Evolutionary conservation across 1,140 invertebrate species (phyloP), one percentile per base, ranked within the genome.

Genomic region (Gonatopus flavifemur): DNA sequence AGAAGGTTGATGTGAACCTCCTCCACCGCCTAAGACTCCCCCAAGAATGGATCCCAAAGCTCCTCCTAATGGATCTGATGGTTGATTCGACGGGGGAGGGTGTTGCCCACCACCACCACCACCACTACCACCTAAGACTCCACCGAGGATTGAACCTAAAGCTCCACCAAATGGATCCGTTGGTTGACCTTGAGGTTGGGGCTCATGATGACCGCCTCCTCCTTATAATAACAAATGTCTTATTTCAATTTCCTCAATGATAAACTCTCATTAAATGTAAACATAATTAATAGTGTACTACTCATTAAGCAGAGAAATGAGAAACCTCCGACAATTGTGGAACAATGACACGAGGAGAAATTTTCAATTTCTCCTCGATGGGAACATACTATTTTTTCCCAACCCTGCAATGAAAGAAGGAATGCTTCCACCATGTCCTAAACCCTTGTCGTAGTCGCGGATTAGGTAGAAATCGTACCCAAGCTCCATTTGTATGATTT

Each of bases 1-100:
- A 6, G 15, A 25, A 40, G 57, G 33, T 48, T 51, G 61, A n/a
- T 54, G 55, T 13, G 62, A 57, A 15, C 32, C 30, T 37, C 62
- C 64, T 33, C 69, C 65, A 19, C 72, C 71, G 8, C 73, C 72
- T n/a, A 77, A 46, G 49, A 77, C 70, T 9, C 64, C 64, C 19
- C 74, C 72, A 19, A 76, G 41, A 15, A 74, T 51, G 0, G 72
- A 76, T 21, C 69, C 69, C 28, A 77, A 37, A 6, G 64, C 44
- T 40, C 73, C 70, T 4, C 58, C 49, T 1, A 75, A 41, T 1
- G 64, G 48, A 49, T 76, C n/a, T n/a, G 59, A 44, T n/a, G n/a
- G n/a, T n/a, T n/a, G n/a, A n/a, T n/a, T n/a, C n/a, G n/a, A n/a
- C n/a, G n/a, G n/a, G n/a, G n/a, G n/a, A n/a, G n/a, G n/a, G 43